These are phyloP conservation scores for Pituophis catenifer DNA, from an alignment of 2,113 vertebrate species.

Conservation along the genomic window DNA sequence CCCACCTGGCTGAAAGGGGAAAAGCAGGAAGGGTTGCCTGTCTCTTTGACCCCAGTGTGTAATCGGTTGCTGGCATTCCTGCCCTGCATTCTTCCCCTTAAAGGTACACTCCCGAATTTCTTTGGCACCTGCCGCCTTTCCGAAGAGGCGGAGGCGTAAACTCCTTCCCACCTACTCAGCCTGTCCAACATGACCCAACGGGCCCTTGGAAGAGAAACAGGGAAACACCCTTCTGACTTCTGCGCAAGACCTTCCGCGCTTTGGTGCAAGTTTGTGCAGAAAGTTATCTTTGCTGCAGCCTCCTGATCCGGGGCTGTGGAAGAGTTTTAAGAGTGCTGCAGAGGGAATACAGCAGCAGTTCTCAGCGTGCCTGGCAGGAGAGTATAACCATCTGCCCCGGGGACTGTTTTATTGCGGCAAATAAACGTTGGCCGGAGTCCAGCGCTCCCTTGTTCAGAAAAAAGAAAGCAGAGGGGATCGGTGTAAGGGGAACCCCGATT, in stretches of 20 bases:
- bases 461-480: neutral
- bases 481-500: neutral
- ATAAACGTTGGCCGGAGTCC: neutral
- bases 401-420: neutral
- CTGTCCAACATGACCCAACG: neutral
- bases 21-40: neutral
- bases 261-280: neutral
- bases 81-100: neutral
- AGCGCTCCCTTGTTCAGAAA: neutral
- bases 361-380: neutral
- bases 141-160: neutral
- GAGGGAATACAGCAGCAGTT: neutral
- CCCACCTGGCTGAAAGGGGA: neutral
- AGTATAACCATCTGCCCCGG: neutral
- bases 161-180: neutral
- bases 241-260: neutral
- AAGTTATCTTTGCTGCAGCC: neutral
- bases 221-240: too few relatives aligned
- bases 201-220: neutral
- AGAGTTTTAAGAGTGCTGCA: neutral
- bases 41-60: neutral
- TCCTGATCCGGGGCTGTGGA: neutral
- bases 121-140: neutral
- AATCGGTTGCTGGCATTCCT: conserved; percentile 14
- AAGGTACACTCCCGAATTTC: neutral